Conservation (phyloP, 2,888 invertebrate genomes). For the Clitarchus hookeri region DNA sequence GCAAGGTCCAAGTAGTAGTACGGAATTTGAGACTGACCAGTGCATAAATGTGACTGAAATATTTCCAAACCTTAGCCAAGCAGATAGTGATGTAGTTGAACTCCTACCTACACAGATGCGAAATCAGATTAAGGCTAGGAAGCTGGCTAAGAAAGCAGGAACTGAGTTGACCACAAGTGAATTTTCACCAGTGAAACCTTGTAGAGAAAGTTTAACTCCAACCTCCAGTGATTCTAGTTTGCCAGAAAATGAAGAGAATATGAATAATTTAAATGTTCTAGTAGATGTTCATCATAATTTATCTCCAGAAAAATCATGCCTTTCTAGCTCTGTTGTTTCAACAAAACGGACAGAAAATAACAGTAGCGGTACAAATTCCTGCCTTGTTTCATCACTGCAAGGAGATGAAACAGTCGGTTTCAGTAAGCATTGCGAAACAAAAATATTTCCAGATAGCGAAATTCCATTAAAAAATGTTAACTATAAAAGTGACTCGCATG, state of each 20-base stretch:
- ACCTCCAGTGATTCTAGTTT: background rate
- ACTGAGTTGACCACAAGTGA: background rate
- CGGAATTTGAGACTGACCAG: background rate
- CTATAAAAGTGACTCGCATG: background rate
- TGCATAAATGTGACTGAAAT: conserved; percentile 52
- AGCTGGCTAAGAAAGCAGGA: conserved; percentile 31
- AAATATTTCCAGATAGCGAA: background rate
- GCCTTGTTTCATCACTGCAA: background rate
- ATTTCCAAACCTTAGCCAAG: conserved; percentile 55
- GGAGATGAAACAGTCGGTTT: background rate
- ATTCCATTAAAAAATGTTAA: background rate
- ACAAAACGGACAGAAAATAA: background rate
- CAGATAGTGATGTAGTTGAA: conserved; percentile 53
- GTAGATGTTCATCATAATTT: conserved; percentile 25
- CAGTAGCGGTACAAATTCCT: background rate
- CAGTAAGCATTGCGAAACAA: background rate
- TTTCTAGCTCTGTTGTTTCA: background rate
- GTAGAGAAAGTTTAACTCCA: background rate
- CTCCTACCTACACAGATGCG: conserved; percentile 54
- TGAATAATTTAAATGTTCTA: conserved; percentile 30
- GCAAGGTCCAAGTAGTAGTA: conserved; percentile 10
- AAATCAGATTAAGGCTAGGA: conserved; percentile 46
- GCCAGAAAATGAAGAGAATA: conserved; percentile 33
- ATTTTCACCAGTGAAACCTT: background rate
- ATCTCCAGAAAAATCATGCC: background rate